phyloP scores from a whole-genome alignment of 1,140 invertebrate genomes.

The Eufriesea mexicana region DNA sequence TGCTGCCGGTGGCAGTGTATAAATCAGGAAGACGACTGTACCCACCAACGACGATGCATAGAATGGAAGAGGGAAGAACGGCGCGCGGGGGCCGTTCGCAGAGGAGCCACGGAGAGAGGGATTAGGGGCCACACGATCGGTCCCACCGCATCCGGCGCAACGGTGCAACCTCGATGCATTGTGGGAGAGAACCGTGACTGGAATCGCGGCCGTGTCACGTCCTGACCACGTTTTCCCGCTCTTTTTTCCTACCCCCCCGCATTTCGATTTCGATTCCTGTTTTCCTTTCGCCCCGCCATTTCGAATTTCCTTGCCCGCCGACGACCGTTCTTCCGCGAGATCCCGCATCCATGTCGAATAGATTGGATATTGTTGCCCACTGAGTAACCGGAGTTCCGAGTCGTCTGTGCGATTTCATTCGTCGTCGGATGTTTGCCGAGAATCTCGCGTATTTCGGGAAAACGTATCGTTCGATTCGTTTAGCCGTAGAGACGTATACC shows the following conservation, averaged over 20 bases:
- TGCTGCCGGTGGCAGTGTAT: conserved; percentile 79
- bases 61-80: conserved; percentile 45
- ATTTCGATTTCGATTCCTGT: conserved; percentile 7
- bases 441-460: conserved; percentile 1
- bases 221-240: conserved; percentile 27
- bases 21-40: conserved; percentile 80
- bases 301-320: conserved; percentile 16
- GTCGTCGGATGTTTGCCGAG: not conserved
- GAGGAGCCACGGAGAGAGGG: conserved; percentile 45
- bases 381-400: not conserved
- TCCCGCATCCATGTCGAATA: not conserved
- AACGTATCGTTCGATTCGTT: not conserved
- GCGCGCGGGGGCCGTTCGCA: conserved; percentile 30
- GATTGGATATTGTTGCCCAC: not conserved
- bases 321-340: no score
- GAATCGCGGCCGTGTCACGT: conserved; percentile 73
- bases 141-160: conserved; percentile 75
- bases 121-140: conserved; percentile 69
- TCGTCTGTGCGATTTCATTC: no score
- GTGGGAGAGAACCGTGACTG: conserved; percentile 79
- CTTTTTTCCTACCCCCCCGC: not conserved
- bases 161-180: conserved; percentile 78
- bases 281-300: not conserved
- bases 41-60: conserved; percentile 69
- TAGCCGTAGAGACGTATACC: not conserved